Conservation (phyloP, 1,140 invertebrate species). For the Drosophila equinoxialis region DNA sequence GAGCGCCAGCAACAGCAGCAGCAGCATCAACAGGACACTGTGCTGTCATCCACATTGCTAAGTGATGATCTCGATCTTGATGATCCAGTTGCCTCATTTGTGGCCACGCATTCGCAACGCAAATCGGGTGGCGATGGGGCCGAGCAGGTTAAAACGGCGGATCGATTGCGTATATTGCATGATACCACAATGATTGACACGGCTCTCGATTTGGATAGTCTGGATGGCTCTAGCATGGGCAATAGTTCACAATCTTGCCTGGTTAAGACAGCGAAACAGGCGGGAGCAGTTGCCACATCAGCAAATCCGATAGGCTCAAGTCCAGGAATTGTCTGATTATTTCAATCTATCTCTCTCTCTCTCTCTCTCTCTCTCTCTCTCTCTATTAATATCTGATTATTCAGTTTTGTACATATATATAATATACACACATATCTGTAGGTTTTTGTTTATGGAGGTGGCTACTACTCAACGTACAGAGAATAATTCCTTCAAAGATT, state of each 20-base stretch:
- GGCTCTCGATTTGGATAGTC: constrained; percentile 91
- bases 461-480: neutral
- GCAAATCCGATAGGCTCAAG: constrained; percentile 14
- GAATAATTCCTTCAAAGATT: neutral
- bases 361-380: too few relatives aligned
- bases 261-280: constrained; percentile 68
- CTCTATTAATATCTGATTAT: too few relatives aligned
- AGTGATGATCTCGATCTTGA: constrained; percentile 82
- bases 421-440: constrained; percentile 4
- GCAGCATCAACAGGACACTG: constrained; percentile 43
- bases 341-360: too few relatives aligned
- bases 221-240: constrained; percentile 84
- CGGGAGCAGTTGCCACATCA: constrained; percentile 2
- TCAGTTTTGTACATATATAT: constrained; percentile 24
- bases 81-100: constrained; percentile 79
- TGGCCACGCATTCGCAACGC: constrained; percentile 48
- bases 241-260: constrained; percentile 79
- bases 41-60: constrained; percentile 73
- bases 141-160: constrained; percentile 83
- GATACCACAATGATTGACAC: constrained; percentile 94
- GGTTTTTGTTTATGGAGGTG: neutral
- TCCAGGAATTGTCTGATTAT: constrained; percentile 57
- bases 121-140: constrained; percentile 59
- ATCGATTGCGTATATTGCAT: constrained; percentile 88
- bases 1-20: constrained; percentile 57